Conservation (phyloP, 2,797 vertebrate species). For the Pseudocheirus occidentalis region DNA sequence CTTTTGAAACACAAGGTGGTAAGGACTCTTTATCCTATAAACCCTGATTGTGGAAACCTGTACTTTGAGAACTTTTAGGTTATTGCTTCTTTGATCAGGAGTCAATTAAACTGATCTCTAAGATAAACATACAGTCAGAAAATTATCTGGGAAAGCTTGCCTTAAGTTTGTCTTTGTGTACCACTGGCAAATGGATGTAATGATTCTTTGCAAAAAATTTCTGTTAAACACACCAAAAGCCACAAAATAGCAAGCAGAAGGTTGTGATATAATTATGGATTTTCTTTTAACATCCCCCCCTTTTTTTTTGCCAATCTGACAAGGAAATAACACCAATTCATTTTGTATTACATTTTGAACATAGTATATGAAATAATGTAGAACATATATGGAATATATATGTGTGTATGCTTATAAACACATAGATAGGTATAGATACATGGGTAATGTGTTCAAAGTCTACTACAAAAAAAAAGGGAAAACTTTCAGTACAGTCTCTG, state of each 20-base stretch:
- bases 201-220: conserved; percentile 56
- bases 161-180: conserved; percentile 24
- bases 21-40: conserved; percentile 10
- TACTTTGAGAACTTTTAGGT: conserved; percentile 59
- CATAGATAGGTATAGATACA: background rate
- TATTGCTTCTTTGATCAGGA: conserved; percentile 59
- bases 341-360: conserved; percentile 58
- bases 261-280: background rate
- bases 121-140: conserved; percentile 39
- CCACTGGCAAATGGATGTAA: conserved; percentile 45
- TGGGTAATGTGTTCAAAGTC: background rate
- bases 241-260: conserved; percentile 17
- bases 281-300: background rate
- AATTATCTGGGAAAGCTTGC: conserved; percentile 53
- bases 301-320: conserved; percentile 58
- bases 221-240: conserved; percentile 51
- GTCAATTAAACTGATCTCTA: conserved; percentile 76
- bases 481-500: background rate
- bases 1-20: conserved; percentile 40
- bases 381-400: background rate
- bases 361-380: conserved; percentile 35
- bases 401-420: background rate
- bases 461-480: background rate
- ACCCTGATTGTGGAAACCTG: conserved; percentile 16
- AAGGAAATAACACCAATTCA: conserved; percentile 64